A percentile compares a stretch with the other conserved stretches of the same genome.
Conservation (phyloP, 2,888 invertebrate genomes). For the Sinodicranocentrus sp. region DNA sequence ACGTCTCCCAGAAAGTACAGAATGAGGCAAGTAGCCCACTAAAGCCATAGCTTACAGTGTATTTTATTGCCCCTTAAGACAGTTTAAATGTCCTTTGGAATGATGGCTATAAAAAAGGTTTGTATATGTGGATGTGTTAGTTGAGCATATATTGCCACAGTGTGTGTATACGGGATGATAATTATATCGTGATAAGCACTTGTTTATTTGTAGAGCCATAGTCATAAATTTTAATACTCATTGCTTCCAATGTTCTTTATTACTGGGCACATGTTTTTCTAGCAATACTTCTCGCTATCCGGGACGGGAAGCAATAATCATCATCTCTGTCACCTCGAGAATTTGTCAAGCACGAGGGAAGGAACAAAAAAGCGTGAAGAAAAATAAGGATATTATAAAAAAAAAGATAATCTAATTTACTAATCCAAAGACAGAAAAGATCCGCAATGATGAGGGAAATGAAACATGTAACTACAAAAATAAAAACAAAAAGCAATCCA, state of each 20-base stretch:
- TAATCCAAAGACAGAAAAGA: slow-evolving; percentile 43
- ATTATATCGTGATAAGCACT: slow-evolving; percentile 43
- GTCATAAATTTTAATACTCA: slow-evolving; percentile 22
- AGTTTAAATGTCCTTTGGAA: slow-evolving; percentile 48
- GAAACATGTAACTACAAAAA: neutral
- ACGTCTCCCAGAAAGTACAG: slow-evolving; percentile 26
- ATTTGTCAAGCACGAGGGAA: slow-evolving; percentile 29
- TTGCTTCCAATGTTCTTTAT: slow-evolving; percentile 44
- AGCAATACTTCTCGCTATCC: slow-evolving; percentile 92
- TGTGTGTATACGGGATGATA: too few species aligned
- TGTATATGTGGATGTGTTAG: neutral
- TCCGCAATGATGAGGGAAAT: slow-evolving; percentile 10
- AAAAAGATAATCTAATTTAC: slow-evolving; percentile 21
- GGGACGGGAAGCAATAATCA: slow-evolving; percentile 48
- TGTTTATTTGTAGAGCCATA: slow-evolving; percentile 39
- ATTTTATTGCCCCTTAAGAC: slow-evolving; percentile 46
- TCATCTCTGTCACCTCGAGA: neutral
- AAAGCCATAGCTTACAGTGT: slow-evolving; percentile 24
- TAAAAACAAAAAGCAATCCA: slow-evolving; percentile 65
- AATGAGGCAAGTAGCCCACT: slow-evolving; percentile 16
- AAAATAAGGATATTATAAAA: slow-evolving; percentile 1
- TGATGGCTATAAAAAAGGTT: slow-evolving; percentile 40
- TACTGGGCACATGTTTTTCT: slow-evolving; percentile 89
- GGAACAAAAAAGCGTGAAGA: neutral
- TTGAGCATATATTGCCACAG: too few species aligned